Base-by-base conservation (phyloP, 2,888 invertebrate genomes). In the Machimus rusticus region DNA sequence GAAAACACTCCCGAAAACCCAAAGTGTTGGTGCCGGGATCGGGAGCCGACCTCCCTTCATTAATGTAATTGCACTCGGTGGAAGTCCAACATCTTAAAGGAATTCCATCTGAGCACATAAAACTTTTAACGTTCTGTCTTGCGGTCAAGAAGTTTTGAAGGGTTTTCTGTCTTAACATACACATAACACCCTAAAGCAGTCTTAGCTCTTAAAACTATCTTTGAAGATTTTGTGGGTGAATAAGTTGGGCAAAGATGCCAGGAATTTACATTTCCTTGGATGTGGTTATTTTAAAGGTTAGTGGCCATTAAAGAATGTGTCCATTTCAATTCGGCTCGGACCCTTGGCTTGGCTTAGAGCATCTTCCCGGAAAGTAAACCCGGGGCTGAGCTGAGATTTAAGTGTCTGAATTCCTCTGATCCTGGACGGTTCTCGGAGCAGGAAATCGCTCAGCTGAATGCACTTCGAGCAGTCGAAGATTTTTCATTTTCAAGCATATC, bases 141-240 rank as follows among this genome's bases (percentile, higher is more conserved):
- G 88, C 87, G 88, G 88, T 88, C 88, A 87, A 87, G 82, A 82
- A 88, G 79, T 84, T 88, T 87, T 86, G 85, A 85, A 85, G 74
- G 85, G 85, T 85, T 85, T 85, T 74, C 85, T 74, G 74, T 85
- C 74, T 85, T 74, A 85, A 74, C 74, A 74, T 85, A 86, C 77
- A 86, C 77, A 86, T 76, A 86, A 86, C 86, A 86, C 77, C 86
- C 86, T 37, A 77, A 86, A 86, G 86, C 51, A 55, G 86, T 86
- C 85, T 85, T 86, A 86, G 86, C 86, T 86, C 77, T 77, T 77
- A 86, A 86, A 86, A 86, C 86, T 86, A 86, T 86, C 86, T 88
- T 88, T 88, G 88, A 88, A 88, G 88, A 88, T 88, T 88, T 88
- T 88, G 88, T 87, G 88, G 88, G 86, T 88, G 88, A 88, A 88